Base-by-base conservation (phyloP, 1,140 invertebrate genomes). In the Bombus confusus region DNA sequence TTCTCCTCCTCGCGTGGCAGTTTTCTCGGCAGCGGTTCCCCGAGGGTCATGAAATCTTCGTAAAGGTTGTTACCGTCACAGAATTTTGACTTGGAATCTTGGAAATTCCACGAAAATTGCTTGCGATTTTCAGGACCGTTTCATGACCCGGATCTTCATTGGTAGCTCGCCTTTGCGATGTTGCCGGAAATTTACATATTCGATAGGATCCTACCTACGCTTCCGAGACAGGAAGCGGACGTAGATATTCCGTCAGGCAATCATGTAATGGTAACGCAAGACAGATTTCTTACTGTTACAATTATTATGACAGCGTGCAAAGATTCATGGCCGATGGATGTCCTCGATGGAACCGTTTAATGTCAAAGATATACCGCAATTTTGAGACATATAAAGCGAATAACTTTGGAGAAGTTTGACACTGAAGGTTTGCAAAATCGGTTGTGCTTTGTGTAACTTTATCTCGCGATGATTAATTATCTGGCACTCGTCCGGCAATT, bases 71-170 rank as follows among this genome's bases (percentile, higher is more conserved):
- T 78, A 71, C 82, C 66, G 9, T 31, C n/a, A 9, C 37, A 12
- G 82, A 71, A 84, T 78, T 84, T 78, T 71, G 66, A 71, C 47
- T 34, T 25, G 47, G 25, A 5, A 31, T 34, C 66, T 43, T 43
- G 64, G 75, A 78, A 84, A 78, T 78, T 78, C 74, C 82, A 37
- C 41, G 66, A 75, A 84, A 84, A 84, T 84, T 78, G 82, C 66
- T 77, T 22, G 22, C 31, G 74, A 78, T 71, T 59, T 77, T 31
- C 47, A 62, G 37, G 37, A 13, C 25, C 57, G 2, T 64, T 22
- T 39, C 52, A 47, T 71, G 75, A 84, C 75, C 52, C 52, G 66
- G 75, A 84, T 78, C 62, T 41, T 52, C 28, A 59, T 28, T 12
- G 64, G n/a, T 39, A 74, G 64, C 47, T 83, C 59, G 57, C 34